phyloP scores from a whole-genome alignment of 2,888 invertebrate genomes.

The Cacoxenus indagator region DNA sequence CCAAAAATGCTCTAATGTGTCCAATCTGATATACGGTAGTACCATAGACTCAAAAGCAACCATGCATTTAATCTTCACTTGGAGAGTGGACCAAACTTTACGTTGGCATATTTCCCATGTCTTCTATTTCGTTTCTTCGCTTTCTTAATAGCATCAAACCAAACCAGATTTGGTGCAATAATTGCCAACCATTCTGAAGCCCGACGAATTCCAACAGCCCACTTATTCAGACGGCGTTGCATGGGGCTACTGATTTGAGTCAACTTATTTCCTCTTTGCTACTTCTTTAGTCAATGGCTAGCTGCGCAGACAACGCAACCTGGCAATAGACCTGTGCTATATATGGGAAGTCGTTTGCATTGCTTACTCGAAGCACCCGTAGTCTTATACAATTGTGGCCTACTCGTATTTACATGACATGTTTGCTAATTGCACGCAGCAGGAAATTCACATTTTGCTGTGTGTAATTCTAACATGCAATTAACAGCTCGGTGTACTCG shows the following conservation, averaged over 20 bases:
- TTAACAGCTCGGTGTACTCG: too few relatives aligned
- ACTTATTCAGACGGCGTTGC: neutral
- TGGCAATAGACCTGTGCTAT: neutral
- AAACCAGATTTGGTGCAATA: neutral
- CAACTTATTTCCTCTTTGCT: neutral
- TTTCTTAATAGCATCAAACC: too few relatives aligned
- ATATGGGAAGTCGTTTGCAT: neutral
- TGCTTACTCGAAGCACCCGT: too few relatives aligned
- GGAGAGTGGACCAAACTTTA: too few relatives aligned
- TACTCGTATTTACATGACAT: conserved; percentile 53
- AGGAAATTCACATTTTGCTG: conserved; percentile 38
- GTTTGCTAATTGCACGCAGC: conserved; percentile 47
- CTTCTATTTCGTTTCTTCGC: neutral
- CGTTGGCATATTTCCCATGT: too few relatives aligned
- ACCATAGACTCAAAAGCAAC: too few relatives aligned
- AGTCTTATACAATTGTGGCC: conserved; percentile 40
- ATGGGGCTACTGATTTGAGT: neutral
- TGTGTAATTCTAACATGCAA: neutral
- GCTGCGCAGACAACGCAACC: neutral
- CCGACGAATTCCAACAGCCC: neutral
- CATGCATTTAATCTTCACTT: too few relatives aligned
- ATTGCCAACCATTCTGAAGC: neutral
- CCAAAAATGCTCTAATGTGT: too few relatives aligned
- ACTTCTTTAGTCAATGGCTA: neutral
- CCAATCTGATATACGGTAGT: too few relatives aligned